Percentiles rank a stretch among this genome's conserved stretches.
Evolutionary conservation across 2,113 vertebrate species (phyloP).

Genomic region (Indri indri): DNA sequence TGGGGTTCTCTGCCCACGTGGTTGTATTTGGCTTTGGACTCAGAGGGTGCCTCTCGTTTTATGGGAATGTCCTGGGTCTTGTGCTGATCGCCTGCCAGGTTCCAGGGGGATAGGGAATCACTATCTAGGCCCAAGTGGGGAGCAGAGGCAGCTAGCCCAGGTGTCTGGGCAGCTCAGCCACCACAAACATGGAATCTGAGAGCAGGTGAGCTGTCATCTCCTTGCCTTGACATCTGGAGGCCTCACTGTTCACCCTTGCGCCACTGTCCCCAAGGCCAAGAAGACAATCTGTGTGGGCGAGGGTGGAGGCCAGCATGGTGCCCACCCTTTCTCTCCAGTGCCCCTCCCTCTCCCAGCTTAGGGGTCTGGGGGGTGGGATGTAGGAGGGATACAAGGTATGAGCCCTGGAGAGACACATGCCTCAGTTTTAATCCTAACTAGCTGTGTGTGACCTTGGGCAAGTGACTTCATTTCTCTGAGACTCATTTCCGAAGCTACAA

Average conservation of each 20-base stretch:
- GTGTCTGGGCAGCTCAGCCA: neutral
- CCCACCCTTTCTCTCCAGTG: neutral
- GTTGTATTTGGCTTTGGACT: neutral
- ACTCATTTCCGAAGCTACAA: constrained; percentile 42
- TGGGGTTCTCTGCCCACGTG: neutral
- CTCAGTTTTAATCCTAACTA: neutral
- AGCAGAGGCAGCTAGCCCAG: neutral
- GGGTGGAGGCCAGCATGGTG: neutral
- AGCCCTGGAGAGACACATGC: neutral
- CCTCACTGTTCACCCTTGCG: neutral
- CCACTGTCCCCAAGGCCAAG: neutral
- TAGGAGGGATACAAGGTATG: neutral
- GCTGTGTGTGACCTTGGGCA: neutral
- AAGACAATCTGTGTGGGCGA: neutral
- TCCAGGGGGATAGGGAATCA: neutral
- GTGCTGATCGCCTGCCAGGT: neutral
- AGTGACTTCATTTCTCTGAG: neutral
- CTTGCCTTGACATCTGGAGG: neutral
- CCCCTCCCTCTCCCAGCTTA: neutral
- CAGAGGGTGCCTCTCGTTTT: neutral
- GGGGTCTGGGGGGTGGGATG: neutral
- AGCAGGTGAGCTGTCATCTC: neutral
- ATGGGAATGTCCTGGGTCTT: neutral
- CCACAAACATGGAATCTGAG: neutral
- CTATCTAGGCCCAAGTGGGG: neutral